phyloP scores from a whole-genome alignment of 1,140 invertebrate species.

The Nebria ingens region DNA sequence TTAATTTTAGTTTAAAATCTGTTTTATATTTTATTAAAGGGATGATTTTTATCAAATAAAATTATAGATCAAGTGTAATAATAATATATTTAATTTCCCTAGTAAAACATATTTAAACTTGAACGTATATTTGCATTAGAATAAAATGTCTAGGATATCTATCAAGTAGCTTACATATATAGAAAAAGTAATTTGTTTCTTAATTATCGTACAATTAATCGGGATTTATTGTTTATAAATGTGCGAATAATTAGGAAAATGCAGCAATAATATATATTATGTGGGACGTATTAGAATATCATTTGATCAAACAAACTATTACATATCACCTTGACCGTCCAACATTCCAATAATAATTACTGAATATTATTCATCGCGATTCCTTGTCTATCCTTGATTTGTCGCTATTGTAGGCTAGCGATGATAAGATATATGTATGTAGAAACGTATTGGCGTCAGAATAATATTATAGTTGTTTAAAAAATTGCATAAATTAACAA shows the following conservation, averaged over 20 bases:
- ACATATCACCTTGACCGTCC: background rate
- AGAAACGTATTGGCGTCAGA: background rate
- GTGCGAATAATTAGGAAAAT: background rate
- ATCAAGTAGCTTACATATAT: background rate
- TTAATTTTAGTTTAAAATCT: too few relatives aligned
- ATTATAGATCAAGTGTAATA: too few relatives aligned
- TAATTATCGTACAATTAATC: background rate
- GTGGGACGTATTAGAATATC: background rate
- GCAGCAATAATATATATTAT: background rate
- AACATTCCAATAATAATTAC: background rate
- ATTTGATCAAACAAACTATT: background rate
- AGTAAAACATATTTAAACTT: too few relatives aligned
- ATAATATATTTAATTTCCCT: too few relatives aligned
- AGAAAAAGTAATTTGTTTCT: background rate
- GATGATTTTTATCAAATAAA: too few relatives aligned
- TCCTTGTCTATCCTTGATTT: background rate
- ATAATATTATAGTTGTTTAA: too few relatives aligned
- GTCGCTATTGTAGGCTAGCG: background rate
- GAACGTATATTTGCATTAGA: too few relatives aligned
- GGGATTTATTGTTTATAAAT: constrained; percentile 1
- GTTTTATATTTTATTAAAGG: too few relatives aligned
- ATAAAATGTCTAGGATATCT: too few relatives aligned
- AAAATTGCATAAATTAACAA: too few relatives aligned
- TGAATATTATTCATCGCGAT: background rate
- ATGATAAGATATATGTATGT: constrained; percentile 3